Percentiles rank a stretch among this genome's conserved stretches.
phyloP scores from a whole-genome alignment of 2,888 invertebrate species.

The Mesodorylaimus sp. region DNA sequence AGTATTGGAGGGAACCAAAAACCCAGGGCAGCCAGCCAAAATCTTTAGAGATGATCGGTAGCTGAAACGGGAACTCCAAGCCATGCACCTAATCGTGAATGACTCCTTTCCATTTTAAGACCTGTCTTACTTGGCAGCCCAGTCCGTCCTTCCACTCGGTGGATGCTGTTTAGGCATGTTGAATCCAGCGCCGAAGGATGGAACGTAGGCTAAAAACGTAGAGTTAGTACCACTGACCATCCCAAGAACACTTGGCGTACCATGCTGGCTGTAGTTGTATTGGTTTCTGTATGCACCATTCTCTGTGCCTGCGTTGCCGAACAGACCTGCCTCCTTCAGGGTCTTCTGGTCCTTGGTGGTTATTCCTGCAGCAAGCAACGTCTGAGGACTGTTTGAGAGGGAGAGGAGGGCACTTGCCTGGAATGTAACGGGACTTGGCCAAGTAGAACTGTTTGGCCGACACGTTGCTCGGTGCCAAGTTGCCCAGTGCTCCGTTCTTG shows the following conservation, averaged over 20 bases:
- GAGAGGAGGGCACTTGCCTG: constrained; percentile 41
- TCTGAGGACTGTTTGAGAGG: too few relatives aligned
- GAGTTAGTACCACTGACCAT: background rate
- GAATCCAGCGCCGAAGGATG: constrained; percentile 16
- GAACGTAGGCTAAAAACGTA: constrained; percentile 16
- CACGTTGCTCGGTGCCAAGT: constrained; percentile 12
- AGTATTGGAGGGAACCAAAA: too few relatives aligned
- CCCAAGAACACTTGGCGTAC: too few relatives aligned
- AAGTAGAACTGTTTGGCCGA: constrained; percentile 57
- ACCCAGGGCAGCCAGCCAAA: too few relatives aligned
- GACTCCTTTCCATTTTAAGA: too few relatives aligned
- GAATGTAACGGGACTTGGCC: constrained; percentile 56
- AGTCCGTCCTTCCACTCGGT: background rate
- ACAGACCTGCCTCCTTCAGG: constrained; percentile 14
- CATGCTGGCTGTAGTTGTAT: constrained; percentile 12
- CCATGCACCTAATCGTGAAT: too few relatives aligned
- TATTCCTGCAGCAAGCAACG: background rate
- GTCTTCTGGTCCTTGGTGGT: constrained; percentile 14
- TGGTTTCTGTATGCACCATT: constrained; percentile 9
- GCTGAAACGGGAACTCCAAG: too few relatives aligned
- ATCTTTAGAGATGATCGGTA: too few relatives aligned
- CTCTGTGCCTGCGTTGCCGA: constrained; percentile 14
- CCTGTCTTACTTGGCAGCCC: constrained; percentile 3
- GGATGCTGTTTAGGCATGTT: background rate
- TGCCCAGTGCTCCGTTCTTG: too few relatives aligned